These are phyloP conservation scores for Aphelocoma californica DNA, from an alignment of 2,797 vertebrate species.

Conservation along the genomic window DNA sequence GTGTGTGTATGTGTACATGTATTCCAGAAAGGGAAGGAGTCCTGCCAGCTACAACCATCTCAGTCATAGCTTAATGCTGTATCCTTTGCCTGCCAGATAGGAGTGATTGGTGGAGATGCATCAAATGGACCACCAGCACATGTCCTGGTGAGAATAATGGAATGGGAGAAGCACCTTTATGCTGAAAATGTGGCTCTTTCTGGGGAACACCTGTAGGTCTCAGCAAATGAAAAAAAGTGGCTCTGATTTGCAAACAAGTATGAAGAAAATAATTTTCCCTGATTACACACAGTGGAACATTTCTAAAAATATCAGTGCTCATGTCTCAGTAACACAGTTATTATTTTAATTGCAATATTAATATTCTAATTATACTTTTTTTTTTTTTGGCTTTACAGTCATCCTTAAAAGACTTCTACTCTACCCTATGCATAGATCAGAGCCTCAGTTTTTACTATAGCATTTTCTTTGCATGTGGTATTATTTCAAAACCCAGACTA, in stretches of 20 bases:
- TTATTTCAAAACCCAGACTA: neutral
- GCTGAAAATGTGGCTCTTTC: neutral
- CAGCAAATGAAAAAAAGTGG: neutral
- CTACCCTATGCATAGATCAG: neutral
- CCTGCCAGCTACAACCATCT: rapidly evolving
- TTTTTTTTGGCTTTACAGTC: neutral
- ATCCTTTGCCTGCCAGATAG: neutral
- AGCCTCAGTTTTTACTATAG: neutral
- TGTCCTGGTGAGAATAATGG: too few relatives aligned
- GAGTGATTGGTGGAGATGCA: neutral
- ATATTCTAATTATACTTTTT: neutral
- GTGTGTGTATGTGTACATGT: neutral
- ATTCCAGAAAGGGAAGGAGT: neutral
- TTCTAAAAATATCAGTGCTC: neutral
- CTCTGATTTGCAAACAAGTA: neutral
- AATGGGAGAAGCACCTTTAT: neutral
- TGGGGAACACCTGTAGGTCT: neutral
- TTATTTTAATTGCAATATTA: neutral
- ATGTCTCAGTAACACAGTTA: neutral
- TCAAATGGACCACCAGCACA: neutral
- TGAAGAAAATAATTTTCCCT: neutral
- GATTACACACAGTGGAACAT: neutral
- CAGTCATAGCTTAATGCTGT: neutral
- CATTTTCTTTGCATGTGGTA: neutral
- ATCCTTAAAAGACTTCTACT: neutral